phyloP scores from a whole-genome alignment of 2,888 invertebrate species.

The Aplocera efformata region DNA sequence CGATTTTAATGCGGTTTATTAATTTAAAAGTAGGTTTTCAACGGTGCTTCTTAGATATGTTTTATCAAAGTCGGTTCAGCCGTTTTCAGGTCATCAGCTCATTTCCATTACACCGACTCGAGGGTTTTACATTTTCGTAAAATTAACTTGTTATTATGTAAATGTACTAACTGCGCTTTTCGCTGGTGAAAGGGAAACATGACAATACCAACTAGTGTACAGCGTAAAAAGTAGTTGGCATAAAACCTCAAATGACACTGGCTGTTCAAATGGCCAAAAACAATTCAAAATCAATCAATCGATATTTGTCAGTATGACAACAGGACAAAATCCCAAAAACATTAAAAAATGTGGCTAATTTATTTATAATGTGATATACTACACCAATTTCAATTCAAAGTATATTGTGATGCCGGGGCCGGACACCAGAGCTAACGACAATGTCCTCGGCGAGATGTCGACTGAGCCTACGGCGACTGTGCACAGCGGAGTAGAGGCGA shows the following conservation, averaged over 20 bases:
- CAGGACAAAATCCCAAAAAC: constrained; percentile 51
- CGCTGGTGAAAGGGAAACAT: no score
- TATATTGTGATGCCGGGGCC: constrained; percentile 76
- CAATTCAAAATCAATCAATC: constrained; percentile 48
- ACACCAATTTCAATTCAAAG: constrained; percentile 49
- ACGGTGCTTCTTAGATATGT: no score
- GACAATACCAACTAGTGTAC: no score
- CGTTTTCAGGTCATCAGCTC: no score
- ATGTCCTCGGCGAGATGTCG: constrained; percentile 75
- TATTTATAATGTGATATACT: constrained; percentile 64
- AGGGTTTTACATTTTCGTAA: no score
- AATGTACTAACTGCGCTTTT: no score
- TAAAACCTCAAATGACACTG: constrained; percentile 25
- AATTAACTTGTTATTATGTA: no score
- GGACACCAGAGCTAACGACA: constrained; percentile 72
- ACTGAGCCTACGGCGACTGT: constrained; percentile 69
- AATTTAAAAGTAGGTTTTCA: no score
- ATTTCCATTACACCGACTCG: no score
- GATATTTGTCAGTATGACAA: constrained; percentile 61
- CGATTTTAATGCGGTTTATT: no score
- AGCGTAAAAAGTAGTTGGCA: no score
- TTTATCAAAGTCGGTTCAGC: no score
- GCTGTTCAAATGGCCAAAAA: constrained; percentile 30
- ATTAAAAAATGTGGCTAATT: constrained; percentile 61
- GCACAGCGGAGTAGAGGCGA: constrained; percentile 66